Percentiles rank a stretch among this genome's conserved stretches.
These are phyloP conservation scores for Drosophila recens DNA, from an alignment of 2,888 invertebrate genomes.

Conservation along the genomic window DNA sequence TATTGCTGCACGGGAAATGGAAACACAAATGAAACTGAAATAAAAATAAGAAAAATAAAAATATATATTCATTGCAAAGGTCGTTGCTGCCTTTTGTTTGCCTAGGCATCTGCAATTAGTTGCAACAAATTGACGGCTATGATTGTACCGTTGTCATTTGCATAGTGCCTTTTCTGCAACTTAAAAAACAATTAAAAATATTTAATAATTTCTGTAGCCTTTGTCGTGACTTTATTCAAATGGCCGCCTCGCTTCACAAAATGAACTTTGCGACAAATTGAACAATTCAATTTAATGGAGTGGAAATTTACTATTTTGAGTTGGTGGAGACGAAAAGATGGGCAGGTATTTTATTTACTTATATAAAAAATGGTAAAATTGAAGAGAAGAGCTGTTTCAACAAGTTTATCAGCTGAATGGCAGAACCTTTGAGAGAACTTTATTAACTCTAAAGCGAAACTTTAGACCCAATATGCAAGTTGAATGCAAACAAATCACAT, in stretches of 20 bases:
- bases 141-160: conserved; percentile 44
- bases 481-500: background rate
- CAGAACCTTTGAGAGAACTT: background rate
- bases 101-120: conserved; percentile 64
- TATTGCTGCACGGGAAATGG: conserved; percentile 12
- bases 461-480: background rate
- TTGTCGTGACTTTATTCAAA: conserved; percentile 6
- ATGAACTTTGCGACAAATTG: background rate
- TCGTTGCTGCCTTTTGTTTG: conserved; percentile 55
- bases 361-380: too few relatives aligned
- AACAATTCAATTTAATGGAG: conserved; percentile 12
- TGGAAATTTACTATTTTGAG: conserved; percentile 1
- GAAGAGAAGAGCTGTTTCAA: background rate
- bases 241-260: background rate
- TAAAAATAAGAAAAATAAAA: conserved; percentile 27
- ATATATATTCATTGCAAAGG: conserved; percentile 54
- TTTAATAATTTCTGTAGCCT: conserved; percentile 38
- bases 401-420: too few relatives aligned
- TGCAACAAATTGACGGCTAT: conserved; percentile 70
- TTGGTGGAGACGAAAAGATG: background rate
- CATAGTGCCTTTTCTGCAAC: conserved; percentile 22
- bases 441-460: background rate
- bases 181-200: conserved; percentile 48
- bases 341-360: background rate
- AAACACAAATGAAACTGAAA: conserved; percentile 21